Percentiles rank a stretch among this genome's conserved stretches.
These are phyloP conservation scores for Camelus dromedarius DNA, from an alignment of 2,113 vertebrate species.

Conservation along the genomic window DNA sequence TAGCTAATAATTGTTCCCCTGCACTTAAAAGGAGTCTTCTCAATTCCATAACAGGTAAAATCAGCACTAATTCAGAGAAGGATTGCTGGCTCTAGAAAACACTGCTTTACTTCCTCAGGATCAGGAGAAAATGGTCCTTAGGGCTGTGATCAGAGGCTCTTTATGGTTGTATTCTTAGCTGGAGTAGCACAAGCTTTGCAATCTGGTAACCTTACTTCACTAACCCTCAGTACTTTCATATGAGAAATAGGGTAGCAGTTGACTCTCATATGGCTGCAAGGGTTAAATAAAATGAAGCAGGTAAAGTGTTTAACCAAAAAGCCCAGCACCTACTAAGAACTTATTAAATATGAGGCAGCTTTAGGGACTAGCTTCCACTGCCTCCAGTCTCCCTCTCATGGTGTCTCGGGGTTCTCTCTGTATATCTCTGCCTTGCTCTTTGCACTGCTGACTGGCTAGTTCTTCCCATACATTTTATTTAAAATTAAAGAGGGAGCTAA, in stretches of 20 bases:
- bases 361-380: neutral
- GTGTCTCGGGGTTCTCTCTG: neutral
- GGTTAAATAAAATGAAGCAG: neutral
- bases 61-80: constrained; percentile 11
- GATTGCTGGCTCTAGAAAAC: constrained; percentile 33
- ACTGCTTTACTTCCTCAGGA: neutral
- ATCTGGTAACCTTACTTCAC: neutral
- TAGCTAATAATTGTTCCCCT: neutral
- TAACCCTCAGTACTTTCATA: neutral
- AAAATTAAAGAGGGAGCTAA: neutral
- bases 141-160: neutral
- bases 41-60: neutral
- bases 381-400: neutral
- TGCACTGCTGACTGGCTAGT: neutral
- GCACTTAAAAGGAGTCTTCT: neutral
- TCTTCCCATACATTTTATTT: neutral
- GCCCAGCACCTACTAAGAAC: neutral
- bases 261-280: neutral
- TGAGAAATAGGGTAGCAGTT: neutral
- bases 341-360: neutral
- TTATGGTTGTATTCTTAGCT: neutral
- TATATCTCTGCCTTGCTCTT: neutral
- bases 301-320: neutral
- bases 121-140: neutral
- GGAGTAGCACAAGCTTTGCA: neutral